phyloP scores from a whole-genome alignment of 2,113 vertebrate genomes.

The Laticauda colubrina region DNA sequence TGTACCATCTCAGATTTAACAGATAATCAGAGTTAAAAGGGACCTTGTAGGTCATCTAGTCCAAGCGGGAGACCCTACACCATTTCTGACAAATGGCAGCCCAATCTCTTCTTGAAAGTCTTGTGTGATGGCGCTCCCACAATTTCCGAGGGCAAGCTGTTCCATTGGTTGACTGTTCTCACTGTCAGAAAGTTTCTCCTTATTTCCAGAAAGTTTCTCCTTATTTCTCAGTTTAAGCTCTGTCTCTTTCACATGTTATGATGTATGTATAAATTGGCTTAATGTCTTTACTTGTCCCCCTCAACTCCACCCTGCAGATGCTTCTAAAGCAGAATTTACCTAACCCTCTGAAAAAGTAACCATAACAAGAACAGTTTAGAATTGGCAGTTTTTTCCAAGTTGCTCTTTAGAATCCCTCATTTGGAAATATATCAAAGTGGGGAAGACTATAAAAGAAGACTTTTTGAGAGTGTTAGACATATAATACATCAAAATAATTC shows the following conservation, averaged over 20 bases:
- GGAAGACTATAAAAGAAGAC: not conserved
- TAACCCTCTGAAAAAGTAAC: not conserved
- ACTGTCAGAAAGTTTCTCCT: too few relatives aligned
- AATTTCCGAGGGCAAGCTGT: too few relatives aligned
- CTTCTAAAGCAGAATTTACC: not conserved
- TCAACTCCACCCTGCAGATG: not conserved
- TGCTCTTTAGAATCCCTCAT: not conserved
- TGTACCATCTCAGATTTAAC: not conserved
- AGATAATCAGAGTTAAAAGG: too few relatives aligned
- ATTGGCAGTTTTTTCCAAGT: not conserved
- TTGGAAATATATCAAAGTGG: not conserved
- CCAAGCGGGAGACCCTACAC: too few relatives aligned
- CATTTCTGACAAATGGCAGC: too few relatives aligned
- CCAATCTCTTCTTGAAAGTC: too few relatives aligned
- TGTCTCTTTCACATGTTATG: not conserved
- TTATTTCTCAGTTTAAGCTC: not conserved
- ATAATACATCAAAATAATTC: not conserved
- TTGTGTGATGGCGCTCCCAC: too few relatives aligned
- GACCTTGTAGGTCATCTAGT: too few relatives aligned
- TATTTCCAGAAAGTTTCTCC: too few relatives aligned
- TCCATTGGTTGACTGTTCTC: too few relatives aligned
- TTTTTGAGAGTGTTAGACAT: not conserved
- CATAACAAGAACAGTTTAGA: not conserved
- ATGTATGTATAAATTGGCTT: not conserved
- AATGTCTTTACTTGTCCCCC: not conserved